Evolutionary conservation across 2,113 vertebrate genomes (phyloP).

Genomic region (Connochaetes taurinus): DNA sequence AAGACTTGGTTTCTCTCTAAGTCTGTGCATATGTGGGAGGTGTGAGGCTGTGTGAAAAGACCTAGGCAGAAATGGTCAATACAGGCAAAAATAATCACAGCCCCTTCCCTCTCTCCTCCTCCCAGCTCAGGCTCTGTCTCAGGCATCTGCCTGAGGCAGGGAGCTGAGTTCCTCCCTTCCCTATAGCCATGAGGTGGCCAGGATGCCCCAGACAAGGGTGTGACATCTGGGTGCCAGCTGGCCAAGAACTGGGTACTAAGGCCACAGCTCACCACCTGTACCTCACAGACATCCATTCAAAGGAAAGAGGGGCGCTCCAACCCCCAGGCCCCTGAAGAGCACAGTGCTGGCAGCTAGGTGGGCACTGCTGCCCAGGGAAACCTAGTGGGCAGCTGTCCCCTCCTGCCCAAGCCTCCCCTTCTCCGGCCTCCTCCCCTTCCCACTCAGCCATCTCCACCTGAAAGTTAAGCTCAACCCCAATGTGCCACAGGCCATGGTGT

Average conservation of each 20-base stretch:
- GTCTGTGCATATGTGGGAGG: constrained; percentile 58
- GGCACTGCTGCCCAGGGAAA: neutral
- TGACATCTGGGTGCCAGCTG: constrained; percentile 7
- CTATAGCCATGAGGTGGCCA: neutral
- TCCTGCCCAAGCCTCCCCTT: neutral
- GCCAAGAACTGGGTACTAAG: constrained; percentile 18
- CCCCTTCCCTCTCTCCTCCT: neutral
- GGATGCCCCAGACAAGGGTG: neutral
- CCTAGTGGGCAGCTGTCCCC: neutral
- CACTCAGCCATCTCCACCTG: neutral
- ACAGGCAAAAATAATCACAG: constrained; percentile 38
- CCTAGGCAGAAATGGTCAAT: constrained; percentile 55
- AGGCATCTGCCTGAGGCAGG: neutral
- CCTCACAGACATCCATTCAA: constrained; percentile 16
- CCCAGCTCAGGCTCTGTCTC: neutral
- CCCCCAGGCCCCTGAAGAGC: neutral
- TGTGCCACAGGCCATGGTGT: neutral
- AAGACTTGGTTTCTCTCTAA: constrained; percentile 59
- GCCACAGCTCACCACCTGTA: constrained; percentile 34
- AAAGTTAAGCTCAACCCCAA: neutral
- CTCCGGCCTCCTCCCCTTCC: neutral
- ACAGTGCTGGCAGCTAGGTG: neutral
- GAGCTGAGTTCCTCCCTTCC: neutral
- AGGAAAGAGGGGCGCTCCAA: neutral
- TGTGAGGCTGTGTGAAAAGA: constrained; percentile 45